Conservation (phyloP, 2,797 vertebrate genomes). For the Sebastes cheni region DNA sequence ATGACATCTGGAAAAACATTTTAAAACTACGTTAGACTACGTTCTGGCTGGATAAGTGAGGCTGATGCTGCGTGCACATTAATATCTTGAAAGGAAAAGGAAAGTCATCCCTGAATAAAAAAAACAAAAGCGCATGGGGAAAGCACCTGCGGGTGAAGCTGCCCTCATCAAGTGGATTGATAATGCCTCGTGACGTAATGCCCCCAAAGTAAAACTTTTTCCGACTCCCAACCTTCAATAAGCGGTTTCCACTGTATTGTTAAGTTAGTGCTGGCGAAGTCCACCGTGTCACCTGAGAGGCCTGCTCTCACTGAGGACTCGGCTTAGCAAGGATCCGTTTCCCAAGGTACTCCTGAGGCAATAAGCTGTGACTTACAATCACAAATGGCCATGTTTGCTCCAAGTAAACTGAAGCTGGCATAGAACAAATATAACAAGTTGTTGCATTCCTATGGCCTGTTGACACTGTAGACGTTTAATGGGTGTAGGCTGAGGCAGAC, state of each 20-base stretch:
- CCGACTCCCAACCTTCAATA: too few relatives aligned
- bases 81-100: too few relatives aligned
- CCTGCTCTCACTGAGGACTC: slow-evolving; percentile 10
- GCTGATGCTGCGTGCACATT: too few relatives aligned
- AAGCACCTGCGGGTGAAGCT: too few relatives aligned
- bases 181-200: too few relatives aligned
- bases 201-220: too few relatives aligned
- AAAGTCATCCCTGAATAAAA: too few relatives aligned
- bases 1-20: too few relatives aligned
- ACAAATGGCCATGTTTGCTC: slow-evolving; percentile 44
- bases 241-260: background rate
- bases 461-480: background rate
- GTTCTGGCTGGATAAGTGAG: too few relatives aligned
- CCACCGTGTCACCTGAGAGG: slow-evolving; percentile 42
- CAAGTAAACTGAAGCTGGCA: slow-evolving; percentile 20
- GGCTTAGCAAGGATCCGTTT: slow-evolving; percentile 3
- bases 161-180: too few relatives aligned
- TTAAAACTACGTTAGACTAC: too few relatives aligned
- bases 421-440: slow-evolving; percentile 35
- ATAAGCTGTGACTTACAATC: background rate
- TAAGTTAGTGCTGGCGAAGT: slow-evolving; percentile 25
- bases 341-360: background rate
- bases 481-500: background rate
- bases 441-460: background rate
- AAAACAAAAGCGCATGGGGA: too few relatives aligned